Conservation (phyloP, 2,797 vertebrate genomes). For the Gorsachius magnificus region DNA sequence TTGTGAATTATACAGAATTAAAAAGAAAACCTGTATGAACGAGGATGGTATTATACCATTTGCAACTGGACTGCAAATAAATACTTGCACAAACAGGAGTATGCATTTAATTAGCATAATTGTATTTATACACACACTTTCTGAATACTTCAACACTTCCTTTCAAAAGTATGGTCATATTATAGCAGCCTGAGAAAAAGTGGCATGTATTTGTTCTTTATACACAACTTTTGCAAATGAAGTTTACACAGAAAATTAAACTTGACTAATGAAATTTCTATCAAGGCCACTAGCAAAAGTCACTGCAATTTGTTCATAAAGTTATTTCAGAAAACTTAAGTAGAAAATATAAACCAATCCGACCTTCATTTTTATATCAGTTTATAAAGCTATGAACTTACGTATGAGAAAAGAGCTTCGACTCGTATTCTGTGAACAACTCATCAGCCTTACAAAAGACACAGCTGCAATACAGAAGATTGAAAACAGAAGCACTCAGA, state of each 20-base stretch:
- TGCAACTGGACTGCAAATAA: neutral
- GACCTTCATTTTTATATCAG: neutral
- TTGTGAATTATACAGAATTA: neutral
- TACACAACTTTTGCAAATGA: neutral
- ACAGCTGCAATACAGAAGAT: slow-evolving; percentile 83
- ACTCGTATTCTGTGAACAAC: slow-evolving; percentile 96
- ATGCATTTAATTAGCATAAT: neutral
- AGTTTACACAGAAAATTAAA: neutral
- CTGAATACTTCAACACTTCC: neutral
- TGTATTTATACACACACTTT: neutral
- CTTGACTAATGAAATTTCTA: neutral
- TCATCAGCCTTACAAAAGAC: slow-evolving; percentile 98
- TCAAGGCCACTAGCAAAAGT: neutral
- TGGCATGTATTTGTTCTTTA: neutral
- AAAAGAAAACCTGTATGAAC: neutral
- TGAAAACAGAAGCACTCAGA: slow-evolving; percentile 32
- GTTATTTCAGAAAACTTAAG: neutral
- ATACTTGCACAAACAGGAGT: neutral
- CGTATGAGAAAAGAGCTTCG: slow-evolving; percentile 97
- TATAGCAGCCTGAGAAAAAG: neutral
- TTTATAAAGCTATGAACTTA: slow-evolving; percentile 77
- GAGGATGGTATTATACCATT: neutral
- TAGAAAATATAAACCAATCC: neutral
- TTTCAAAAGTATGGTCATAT: neutral
- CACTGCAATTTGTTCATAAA: neutral